A percentile compares a stretch with the other conserved stretches of the same genome.
Evolutionary conservation across 2,113 vertebrate species (phyloP).

Genomic region (Seriola aureovittata): DNA sequence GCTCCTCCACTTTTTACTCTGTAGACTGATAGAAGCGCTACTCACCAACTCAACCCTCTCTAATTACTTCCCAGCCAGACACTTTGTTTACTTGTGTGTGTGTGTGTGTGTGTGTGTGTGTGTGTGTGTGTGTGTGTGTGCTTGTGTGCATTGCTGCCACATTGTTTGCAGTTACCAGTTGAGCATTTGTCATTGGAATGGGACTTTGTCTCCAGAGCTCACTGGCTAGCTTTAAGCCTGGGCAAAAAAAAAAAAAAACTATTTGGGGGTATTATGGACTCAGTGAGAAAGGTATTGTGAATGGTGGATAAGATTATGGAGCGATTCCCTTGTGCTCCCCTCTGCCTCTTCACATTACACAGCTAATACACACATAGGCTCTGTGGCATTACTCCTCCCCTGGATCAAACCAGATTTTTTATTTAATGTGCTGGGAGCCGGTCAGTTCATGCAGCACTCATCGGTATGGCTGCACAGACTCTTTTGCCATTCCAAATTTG

Average conservation of each 20-base stretch:
- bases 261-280: conserved; percentile 84
- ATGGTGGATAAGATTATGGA: conserved; percentile 79
- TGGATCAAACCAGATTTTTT: conserved; percentile 72
- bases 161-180: conserved; percentile 57
- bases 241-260: conserved; percentile 79
- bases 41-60: conserved; percentile 58
- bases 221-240: conserved; percentile 74
- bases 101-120: conserved; percentile 12
- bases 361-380: conserved; percentile 74
- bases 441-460: conserved; percentile 41
- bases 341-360: conserved; percentile 76
- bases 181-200: conserved; percentile 85
- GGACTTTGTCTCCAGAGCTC: conserved; percentile 81
- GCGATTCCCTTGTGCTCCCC: conserved; percentile 64
- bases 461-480: not conserved
- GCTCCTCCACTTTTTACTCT: conserved; percentile 29
- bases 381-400: conserved; percentile 68
- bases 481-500: conserved; percentile 40
- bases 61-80: conserved; percentile 68
- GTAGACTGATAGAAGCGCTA: conserved; percentile 38
- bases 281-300: conserved; percentile 78
- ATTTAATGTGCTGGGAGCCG: conserved; percentile 58
- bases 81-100: conserved; percentile 41
- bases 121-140: conserved; percentile 8
- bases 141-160: conserved; percentile 28